Evolutionary conservation across 2,888 invertebrate species (phyloP), one percentile per base, ranked within the genome.

Genomic region (Dasypogon diadema): DNA sequence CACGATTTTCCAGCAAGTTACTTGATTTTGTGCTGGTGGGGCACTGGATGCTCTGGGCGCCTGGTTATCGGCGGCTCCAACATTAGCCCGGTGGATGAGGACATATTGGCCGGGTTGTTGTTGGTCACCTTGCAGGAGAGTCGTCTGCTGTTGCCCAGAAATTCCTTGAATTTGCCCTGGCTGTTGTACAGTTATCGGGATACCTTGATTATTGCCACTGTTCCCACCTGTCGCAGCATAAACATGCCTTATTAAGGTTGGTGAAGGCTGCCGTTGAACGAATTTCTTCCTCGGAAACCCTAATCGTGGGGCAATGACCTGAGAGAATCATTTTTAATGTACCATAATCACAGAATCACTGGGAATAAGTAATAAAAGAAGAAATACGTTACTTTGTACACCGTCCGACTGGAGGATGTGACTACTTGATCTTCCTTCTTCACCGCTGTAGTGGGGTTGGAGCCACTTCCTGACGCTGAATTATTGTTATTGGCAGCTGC

Each of bases 11-110:
- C n/a, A 56, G 4, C 3, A 34, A 54, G 2, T 70, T 77, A 86
- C 87, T 82, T 86, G 85, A 83, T 90, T 90, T 81, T 89, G 90
- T 60, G 91, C 88, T 10, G 95, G 93, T 12, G 94, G 95, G 1
- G 95, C 95, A 83, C 94, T 95, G 0, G 94, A 94, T 0, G 95
- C 94, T 72, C 95, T 88, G 0, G 95, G 94, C 5, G 92, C 91
- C 73, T 90, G 90, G 81, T 89, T 90, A 58, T 90, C 90, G 74
- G 89, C 89, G 8, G 88, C 84, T 60, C 85, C 86, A 42, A 86
- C 87, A 77, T 89, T 89, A 12, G 92, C 91, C 76, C 93, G 89
- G 84, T 94, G 94, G 34, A 95, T 93, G 22, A 94, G 87, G 77
- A 95, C 92, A 85, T 94, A 95, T 82, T 94, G 94, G 1, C 93